Percentiles rank a stretch among this genome's conserved stretches.
Evolutionary conservation across 2,888 invertebrate species (phyloP).

Genomic region (Mechanitis mazaeus): DNA sequence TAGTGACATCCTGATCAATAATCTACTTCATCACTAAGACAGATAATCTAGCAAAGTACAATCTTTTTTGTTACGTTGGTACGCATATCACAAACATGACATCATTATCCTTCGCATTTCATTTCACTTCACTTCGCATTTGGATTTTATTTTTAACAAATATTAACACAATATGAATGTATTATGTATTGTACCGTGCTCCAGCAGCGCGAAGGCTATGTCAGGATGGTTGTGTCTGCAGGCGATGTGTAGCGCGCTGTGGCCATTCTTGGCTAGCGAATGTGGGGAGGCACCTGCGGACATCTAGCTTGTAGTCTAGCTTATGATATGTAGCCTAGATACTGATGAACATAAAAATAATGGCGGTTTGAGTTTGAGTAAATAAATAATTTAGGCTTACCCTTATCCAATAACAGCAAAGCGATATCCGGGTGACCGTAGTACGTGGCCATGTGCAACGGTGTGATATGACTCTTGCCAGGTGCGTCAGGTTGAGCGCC

Average conservation of each 20-base stretch:
- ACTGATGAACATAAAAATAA: not conserved
- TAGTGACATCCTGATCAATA: no score
- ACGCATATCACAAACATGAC: no score
- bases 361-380: not conserved
- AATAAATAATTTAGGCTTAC: slow-evolving; percentile 46
- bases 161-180: no score
- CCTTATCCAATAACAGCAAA: slow-evolving; percentile 91
- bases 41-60: no score
- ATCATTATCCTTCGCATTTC: no score
- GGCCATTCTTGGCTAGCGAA: slow-evolving; percentile 97
- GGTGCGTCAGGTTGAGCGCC: slow-evolving; percentile 91
- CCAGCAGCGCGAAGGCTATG: slow-evolving; percentile 93
- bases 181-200: slow-evolving; percentile 84
- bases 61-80: no score
- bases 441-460: slow-evolving; percentile 97
- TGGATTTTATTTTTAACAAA: no score
- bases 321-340: not conserved
- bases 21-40: no score
- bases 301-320: slow-evolving; percentile 15
- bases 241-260: slow-evolving; percentile 98
- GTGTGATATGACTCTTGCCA: slow-evolving; percentile 96
- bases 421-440: slow-evolving; percentile 96
- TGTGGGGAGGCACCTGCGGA: slow-evolving; percentile 87
- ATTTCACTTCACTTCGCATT: no score
- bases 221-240: slow-evolving; percentile 99